Conservation (phyloP, 37 sponge, comb jelly and placozoan genomes). For the Crambe crambe region DNA sequence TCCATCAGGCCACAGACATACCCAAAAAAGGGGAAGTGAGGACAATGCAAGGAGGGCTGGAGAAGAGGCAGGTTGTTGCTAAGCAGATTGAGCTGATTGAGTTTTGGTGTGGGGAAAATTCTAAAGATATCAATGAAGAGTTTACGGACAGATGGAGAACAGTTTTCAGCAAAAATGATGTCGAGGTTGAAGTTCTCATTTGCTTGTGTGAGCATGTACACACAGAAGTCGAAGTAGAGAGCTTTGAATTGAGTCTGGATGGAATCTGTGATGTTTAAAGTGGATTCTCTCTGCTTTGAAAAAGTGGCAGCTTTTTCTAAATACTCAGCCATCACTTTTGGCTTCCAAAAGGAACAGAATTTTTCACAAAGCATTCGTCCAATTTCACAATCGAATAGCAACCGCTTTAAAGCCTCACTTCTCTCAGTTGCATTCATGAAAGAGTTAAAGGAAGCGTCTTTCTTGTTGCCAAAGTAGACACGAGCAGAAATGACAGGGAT, state of each 20-base stretch:
- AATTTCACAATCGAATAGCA: conserved; percentile 56
- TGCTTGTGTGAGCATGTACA: conserved; percentile 67
- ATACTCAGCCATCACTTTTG: conserved; percentile 60
- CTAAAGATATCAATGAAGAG: conserved; percentile 61
- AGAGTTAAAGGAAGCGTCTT: conserved; percentile 14
- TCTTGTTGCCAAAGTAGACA: conserved; percentile 31
- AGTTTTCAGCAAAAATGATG: conserved; percentile 29
- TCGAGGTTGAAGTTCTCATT: conserved; percentile 70
- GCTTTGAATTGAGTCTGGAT: conserved; percentile 63
- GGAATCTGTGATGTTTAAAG: conserved; percentile 67
- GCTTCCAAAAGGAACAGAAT: conserved; percentile 73
- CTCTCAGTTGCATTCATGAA: conserved; percentile 25
- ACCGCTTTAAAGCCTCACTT: conserved; percentile 19
- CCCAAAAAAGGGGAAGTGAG: conserved; percentile 11
- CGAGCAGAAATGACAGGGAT: conserved; percentile 44
- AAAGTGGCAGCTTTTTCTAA: conserved; percentile 65
- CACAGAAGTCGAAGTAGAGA: conserved; percentile 70
- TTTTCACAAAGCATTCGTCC: conserved; percentile 50
- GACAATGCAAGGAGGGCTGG: conserved; percentile 1
- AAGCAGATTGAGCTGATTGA: conserved; percentile 37
- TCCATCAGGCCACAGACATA: conserved; percentile 2
- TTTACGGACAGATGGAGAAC: conserved; percentile 12
- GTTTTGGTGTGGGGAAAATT: conserved; percentile 43
- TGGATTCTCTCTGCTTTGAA: conserved; percentile 57
- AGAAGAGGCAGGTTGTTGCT: conserved; percentile 9